Conservation (phyloP, 2,888 invertebrate genomes). For the Lepidonotus clava region DNA sequence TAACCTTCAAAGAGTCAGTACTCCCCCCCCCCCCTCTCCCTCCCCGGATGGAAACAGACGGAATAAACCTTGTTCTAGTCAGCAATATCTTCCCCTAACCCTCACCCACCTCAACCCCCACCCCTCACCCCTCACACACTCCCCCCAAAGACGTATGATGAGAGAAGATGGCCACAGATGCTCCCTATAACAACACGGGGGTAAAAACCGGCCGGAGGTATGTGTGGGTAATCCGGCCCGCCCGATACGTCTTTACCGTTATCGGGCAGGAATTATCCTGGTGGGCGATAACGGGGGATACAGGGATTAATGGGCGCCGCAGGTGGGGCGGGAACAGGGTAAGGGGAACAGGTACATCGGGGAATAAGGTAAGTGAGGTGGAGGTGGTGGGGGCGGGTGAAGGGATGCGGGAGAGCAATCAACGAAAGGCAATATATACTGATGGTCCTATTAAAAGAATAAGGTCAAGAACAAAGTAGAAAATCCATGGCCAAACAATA, state of each 20-base stretch:
- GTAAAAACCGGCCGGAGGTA: not conserved
- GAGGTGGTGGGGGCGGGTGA: too few species aligned
- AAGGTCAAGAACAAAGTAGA: too few species aligned
- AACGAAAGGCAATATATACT: too few species aligned
- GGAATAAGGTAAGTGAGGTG: too few species aligned
- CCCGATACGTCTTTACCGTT: constrained; percentile 37
- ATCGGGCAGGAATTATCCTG: constrained; percentile 24
- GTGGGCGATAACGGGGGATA: not conserved
- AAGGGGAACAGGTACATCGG: too few species aligned
- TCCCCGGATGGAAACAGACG: too few species aligned
- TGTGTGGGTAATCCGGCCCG: not conserved
- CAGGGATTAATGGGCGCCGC: not conserved
- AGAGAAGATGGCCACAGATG: constrained; percentile 5
- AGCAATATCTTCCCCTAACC: not conserved
- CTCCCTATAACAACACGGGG: constrained; percentile 2
- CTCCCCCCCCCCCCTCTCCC: too few species aligned
- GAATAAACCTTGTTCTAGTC: not conserved
- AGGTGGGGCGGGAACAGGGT: too few species aligned
- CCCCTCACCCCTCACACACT: not conserved
- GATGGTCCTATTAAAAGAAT: too few species aligned
- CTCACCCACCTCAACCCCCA: not conserved
- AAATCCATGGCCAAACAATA: too few species aligned
- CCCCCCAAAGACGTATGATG: not conserved
- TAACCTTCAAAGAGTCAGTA: too few species aligned
- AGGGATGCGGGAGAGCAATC: too few species aligned